Percentiles rank a stretch among this genome's conserved stretches.
Conservation (phyloP, 2,113 vertebrate genomes). For the Phainopepla nitens region DNA sequence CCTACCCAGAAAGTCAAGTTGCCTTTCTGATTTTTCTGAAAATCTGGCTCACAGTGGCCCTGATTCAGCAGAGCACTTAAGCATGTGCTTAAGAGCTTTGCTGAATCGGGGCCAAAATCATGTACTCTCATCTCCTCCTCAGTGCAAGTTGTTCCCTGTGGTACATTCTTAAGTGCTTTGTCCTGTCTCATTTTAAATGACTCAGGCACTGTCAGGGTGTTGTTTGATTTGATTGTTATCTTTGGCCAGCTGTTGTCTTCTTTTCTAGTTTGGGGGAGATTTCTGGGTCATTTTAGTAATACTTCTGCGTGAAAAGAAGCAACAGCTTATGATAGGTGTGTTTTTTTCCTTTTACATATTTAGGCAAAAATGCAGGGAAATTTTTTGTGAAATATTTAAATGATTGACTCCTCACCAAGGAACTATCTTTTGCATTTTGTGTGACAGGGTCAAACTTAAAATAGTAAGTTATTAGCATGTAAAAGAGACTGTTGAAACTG, state of each 20-base stretch:
- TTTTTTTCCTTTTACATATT: neutral
- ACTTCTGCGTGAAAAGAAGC: neutral
- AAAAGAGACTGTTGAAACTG: neutral
- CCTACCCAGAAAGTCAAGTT: neutral
- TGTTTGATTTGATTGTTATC: slow-evolving; percentile 69
- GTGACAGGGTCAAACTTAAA: neutral
- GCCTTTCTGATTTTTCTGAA: slow-evolving; percentile 17
- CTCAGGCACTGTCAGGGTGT: slow-evolving; percentile 61
- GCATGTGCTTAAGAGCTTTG: slow-evolving; percentile 47
- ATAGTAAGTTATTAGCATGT: neutral
- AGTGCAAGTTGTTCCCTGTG: slow-evolving; percentile 56
- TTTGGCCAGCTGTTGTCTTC: slow-evolving; percentile 38
- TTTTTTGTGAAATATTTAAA: neutral
- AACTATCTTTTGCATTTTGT: neutral
- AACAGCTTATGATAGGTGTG: neutral
- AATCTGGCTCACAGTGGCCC: slow-evolving; percentile 16
- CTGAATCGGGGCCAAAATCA: slow-evolving; percentile 49
- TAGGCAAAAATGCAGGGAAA: neutral
- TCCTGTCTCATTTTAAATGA: slow-evolving; percentile 66
- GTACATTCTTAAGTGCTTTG: slow-evolving; percentile 68
- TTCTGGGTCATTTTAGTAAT: slow-evolving; percentile 8
- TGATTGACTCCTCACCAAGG: neutral
- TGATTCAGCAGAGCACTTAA: slow-evolving; percentile 49
- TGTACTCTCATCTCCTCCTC: slow-evolving; percentile 52
- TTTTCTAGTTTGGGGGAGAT: neutral